Evolutionary conservation across 2,113 vertebrate species (phyloP), one percentile per base, ranked within the genome.

Genomic region (Haemorhous mexicanus): DNA sequence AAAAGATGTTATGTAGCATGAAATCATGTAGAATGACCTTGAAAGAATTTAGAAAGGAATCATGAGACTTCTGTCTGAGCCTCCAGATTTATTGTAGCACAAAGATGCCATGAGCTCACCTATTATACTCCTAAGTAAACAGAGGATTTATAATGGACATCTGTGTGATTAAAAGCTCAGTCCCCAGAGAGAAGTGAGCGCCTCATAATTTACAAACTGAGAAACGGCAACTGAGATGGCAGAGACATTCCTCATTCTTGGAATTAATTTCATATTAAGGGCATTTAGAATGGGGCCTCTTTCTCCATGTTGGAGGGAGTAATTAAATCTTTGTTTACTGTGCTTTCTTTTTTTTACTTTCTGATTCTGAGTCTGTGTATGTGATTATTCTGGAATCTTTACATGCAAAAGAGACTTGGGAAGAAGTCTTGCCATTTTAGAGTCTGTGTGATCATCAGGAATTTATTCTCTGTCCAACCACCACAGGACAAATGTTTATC

Each of bases 11-110:
- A 97, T 95, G 97, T 96, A 96, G 91, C 95, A 96, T 98, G 93
- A 97, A 98, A 96, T 96, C 91, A 96, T 72, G 89, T 85, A 96
- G 93, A 97, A 96, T 93, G 95, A 96, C 95, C 94, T 96, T 96
- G 96, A 96, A 96, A 92, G 79, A 93, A 95, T 97, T 97, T 93
- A 68, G 94, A 96, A 97, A 89, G 90, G 70, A 97, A 96, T 97
- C 93, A 85, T 56, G 89, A 95, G 52, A 30, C 66, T 94, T 96
- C 87, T 83, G 53, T 96, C 92, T 93, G 81, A 80, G 81, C 59
- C 74, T 94, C 56, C 80, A 95, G 84, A 95, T 97, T 92, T 95
- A 95, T 95, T 84, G 47, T 3, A 30, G 95, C 30, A 37, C 75
- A 90, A 82, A 96, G 93, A 89, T 96, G 59, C 74, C 76, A 33